A percentile compares a stretch with the other conserved stretches of the same genome.
Evolutionary conservation across 2,797 vertebrate genomes (phyloP).

Genomic region (Remorina albescens): DNA sequence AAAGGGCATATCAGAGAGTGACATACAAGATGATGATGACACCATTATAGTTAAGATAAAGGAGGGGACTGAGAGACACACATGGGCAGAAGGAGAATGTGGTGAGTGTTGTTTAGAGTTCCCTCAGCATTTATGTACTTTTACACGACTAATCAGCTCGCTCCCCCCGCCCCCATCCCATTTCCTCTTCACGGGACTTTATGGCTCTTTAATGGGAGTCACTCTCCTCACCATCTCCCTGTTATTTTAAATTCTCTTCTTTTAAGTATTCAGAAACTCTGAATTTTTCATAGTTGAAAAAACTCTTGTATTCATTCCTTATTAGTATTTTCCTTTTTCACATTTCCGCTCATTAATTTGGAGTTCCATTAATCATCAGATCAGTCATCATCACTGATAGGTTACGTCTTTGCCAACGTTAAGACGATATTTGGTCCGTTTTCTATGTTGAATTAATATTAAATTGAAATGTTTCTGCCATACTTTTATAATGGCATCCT

Average conservation of each 20-base stretch:
- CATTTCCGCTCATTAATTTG: no score
- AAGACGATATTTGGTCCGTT: no score
- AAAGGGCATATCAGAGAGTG: slow-evolving; percentile 17
- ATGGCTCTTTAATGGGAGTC: slow-evolving; percentile 32
- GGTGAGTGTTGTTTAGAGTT: not conserved
- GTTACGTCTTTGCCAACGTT: no score
- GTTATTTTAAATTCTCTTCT: not conserved
- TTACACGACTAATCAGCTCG: no score
- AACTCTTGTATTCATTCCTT: not conserved
- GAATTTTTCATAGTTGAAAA: not conserved
- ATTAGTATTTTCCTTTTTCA: no score
- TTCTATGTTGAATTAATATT: no score
- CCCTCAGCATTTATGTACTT: no score
- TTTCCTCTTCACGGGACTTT: slow-evolving; percentile 11
- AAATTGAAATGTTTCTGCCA: no score
- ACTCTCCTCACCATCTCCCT: not conserved
- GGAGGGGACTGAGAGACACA: not conserved
- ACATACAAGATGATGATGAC: not conserved
- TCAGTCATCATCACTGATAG: no score
- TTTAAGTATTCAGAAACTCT: no score
- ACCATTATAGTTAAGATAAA: not conserved
- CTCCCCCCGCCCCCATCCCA: not conserved
- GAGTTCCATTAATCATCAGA: no score
- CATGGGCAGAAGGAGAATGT: not conserved
- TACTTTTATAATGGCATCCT: no score